Evolutionary conservation across 2,888 invertebrate genomes (phyloP), one percentile per base, ranked within the genome.

Genomic region (Xestia c-nigrum): DNA sequence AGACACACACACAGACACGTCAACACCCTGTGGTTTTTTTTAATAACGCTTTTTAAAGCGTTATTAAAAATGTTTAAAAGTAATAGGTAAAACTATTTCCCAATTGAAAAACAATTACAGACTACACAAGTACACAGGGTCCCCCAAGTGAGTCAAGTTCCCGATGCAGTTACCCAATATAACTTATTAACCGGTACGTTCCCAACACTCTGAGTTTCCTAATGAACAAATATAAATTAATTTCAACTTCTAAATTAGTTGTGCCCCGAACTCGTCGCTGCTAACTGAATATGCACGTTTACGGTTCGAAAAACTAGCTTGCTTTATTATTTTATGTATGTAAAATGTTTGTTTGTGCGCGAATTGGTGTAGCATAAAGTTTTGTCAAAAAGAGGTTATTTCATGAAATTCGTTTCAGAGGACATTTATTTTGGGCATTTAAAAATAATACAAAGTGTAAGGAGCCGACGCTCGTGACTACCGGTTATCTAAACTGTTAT

Each of bases 181-280:
- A 77, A 77, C 43, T 50, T 46, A 21, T 24, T 24, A 64, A 50
- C 55, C 3, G 14, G 12, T 24, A 16, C 40, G 14, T 12, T 16
- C 24, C 9, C 55, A 4, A 61, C 65, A 47, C 50, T 50, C 46
- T 2, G 69, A 80, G 38, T 84, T 81, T 43, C 40, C n/a, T 70
- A 80, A 74, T 63, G 40, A 84, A 84, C 80, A 83, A 83, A 52
- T 72, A 31, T 59, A 74, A 81, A 81, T 84, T 84, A 81, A 81
- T 80, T 81, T 70, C 24, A 69, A 84, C 69, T 84, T 66, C 5
- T 12, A 61, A 84, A 74, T 66, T 69, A 55, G 64, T 72, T 84
- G 57, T 46, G 24, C 24, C 10, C 6, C 5, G n/a, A 81, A 81
- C 65, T 80, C 19, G 69, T 66, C 55, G 80, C 43, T 38, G 61